phyloP scores from a whole-genome alignment of 2,888 invertebrate genomes.

The Dysmachus trigonus region DNA sequence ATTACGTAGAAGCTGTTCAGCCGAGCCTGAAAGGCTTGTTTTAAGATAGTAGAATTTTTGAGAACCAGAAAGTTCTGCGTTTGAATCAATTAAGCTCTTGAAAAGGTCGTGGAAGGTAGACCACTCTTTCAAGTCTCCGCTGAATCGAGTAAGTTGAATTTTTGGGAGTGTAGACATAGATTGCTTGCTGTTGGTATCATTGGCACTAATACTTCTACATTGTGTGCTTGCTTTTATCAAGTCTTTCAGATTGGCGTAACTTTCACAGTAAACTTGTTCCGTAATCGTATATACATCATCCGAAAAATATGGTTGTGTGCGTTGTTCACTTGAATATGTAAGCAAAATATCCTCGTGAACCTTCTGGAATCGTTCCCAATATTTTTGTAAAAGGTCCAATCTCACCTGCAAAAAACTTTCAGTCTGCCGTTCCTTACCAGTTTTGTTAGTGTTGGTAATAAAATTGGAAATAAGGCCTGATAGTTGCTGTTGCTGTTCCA shows the following conservation, averaged over 20 bases:
- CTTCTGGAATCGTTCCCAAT: neutral
- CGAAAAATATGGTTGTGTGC: neutral
- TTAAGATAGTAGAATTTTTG: neutral
- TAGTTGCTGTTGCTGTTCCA: neutral
- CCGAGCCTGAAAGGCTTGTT: neutral
- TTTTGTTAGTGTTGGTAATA: neutral
- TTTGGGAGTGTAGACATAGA: neutral
- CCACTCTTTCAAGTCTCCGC: neutral
- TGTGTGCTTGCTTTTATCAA: neutral
- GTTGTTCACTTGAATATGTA: neutral
- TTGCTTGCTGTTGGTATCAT: neutral
- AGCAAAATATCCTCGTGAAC: neutral
- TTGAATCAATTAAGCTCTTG: neutral
- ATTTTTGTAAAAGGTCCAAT: neutral
- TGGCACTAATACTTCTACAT: neutral
- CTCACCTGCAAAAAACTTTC: neutral
- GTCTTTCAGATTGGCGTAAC: neutral
- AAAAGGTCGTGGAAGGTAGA: neutral
- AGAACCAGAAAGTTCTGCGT: neutral
- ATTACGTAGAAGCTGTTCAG: neutral
- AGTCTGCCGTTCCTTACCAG: neutral
- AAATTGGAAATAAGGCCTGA: neutral
- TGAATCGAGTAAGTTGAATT: neutral
- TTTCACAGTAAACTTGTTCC: neutral
- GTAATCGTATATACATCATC: neutral